Evolutionary conservation across 2,888 invertebrate genomes (phyloP).

Genomic region (Drosophila formosana): DNA sequence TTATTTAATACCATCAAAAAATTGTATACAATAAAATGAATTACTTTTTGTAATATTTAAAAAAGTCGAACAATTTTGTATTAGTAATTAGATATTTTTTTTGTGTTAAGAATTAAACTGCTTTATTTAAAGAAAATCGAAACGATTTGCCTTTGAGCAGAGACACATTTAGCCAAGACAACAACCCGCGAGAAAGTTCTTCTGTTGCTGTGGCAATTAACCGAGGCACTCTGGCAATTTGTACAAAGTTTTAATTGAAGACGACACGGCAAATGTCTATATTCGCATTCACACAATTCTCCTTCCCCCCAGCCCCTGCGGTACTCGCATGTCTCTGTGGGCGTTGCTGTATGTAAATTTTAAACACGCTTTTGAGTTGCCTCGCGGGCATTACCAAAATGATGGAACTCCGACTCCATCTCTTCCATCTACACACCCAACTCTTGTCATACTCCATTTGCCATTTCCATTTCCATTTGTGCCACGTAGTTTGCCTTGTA

Average conservation of each 20-base stretch:
- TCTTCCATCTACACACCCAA: neutral
- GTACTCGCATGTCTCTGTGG: conserved; percentile 47
- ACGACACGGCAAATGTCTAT: conserved; percentile 60
- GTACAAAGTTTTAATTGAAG: conserved; percentile 67
- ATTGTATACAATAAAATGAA: no score
- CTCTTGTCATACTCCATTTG: conserved; percentile 1
- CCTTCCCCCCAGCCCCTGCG: neutral
- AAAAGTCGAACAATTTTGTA: no score
- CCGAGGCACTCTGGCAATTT: conserved; percentile 43
- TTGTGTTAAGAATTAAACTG: no score
- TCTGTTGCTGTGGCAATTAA: conserved; percentile 44
- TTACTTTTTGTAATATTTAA: no score
- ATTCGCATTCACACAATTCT: conserved; percentile 29
- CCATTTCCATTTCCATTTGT: conserved; percentile 23
- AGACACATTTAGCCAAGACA: conserved; percentile 22
- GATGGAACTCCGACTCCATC: conserved; percentile 34
- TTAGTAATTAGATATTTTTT: no score
- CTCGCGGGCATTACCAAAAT: conserved; percentile 74
- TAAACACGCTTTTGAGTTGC: conserved; percentile 69
- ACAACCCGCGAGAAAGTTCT: neutral
- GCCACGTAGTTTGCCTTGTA: conserved; percentile 68
- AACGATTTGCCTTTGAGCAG: conserved; percentile 5
- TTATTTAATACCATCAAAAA: no score
- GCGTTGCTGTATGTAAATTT: conserved; percentile 71
- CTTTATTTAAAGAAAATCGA: neutral